phyloP scores from a whole-genome alignment of 2,888 invertebrate genomes.

The Leucoma salicis region DNA sequence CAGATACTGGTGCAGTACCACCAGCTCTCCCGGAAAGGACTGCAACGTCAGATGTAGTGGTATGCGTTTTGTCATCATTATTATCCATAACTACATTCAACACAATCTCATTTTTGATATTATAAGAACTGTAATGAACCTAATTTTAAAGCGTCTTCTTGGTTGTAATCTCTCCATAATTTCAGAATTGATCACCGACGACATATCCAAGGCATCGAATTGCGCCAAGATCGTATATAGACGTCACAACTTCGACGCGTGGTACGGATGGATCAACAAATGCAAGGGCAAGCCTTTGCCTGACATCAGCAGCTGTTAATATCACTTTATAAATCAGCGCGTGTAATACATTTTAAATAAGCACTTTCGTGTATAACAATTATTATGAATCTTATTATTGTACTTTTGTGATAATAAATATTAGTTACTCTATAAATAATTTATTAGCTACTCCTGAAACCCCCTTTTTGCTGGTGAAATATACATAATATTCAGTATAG shows the following conservation, averaged over 20 bases:
- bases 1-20: slow-evolving; percentile 50
- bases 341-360: neutral
- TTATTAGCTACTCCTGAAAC: too few relatives aligned
- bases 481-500: too few relatives aligned
- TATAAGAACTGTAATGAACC: too few relatives aligned
- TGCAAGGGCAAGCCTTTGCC: slow-evolving; percentile 47
- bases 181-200: slow-evolving; percentile 1
- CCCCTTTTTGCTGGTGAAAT: too few relatives aligned
- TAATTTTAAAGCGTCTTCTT: too few relatives aligned
- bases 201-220: neutral
- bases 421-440: neutral
- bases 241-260: slow-evolving; percentile 51
- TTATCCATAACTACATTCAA: too few relatives aligned
- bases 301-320: slow-evolving; percentile 49
- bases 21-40: slow-evolving; percentile 15
- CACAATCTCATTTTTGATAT: too few relatives aligned
- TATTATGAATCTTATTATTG: neutral
- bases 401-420: neutral
- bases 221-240: slow-evolving; percentile 31
- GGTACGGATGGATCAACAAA: slow-evolving; percentile 59
- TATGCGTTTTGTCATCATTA: too few relatives aligned
- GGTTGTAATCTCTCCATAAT: slow-evolving; percentile 10
- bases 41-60: neutral
- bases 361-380: neutral
- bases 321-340: neutral